phyloP scores from a whole-genome alignment of 2,888 invertebrate genomes.

The Pandemis heparana region DNA sequence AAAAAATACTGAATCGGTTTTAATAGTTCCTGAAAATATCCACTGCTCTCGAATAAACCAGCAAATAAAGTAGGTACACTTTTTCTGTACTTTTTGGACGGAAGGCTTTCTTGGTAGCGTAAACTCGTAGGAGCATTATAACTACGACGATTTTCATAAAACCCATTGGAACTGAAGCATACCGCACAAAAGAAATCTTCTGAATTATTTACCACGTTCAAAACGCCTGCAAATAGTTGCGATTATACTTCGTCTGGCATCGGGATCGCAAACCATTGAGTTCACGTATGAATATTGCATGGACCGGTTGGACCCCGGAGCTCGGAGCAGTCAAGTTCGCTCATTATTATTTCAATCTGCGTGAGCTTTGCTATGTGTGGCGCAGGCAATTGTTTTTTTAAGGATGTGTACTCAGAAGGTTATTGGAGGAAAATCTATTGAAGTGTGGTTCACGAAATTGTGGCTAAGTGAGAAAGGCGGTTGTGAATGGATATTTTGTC shows the following conservation, averaged over 20 bases:
- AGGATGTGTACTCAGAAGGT: neutral
- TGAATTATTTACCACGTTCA: neutral
- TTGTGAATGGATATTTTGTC: neutral
- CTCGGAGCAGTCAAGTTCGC: slow-evolving; percentile 23
- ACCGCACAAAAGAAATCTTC: neutral
- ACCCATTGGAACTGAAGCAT: neutral
- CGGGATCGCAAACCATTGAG: slow-evolving; percentile 14
- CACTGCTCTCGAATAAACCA: too few relatives aligned
- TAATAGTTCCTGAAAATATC: too few relatives aligned
- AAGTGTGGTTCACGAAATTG: neutral
- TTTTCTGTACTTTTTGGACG: too few relatives aligned
- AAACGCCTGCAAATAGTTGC: slow-evolving; percentile 13
- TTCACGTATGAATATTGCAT: slow-evolving; percentile 39
- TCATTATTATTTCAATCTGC: slow-evolving; percentile 43
- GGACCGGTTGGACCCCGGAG: neutral
- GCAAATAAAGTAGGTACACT: too few relatives aligned
- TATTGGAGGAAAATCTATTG: neutral
- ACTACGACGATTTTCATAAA: neutral
- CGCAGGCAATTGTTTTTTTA: neutral
- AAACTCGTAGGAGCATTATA: neutral
- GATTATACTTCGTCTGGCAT: neutral
- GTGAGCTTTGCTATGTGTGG: slow-evolving; percentile 3
- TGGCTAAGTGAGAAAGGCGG: neutral
- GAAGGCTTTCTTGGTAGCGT: too few relatives aligned
- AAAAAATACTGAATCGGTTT: too few relatives aligned